These are phyloP conservation scores for Grus americana DNA, from an alignment of 2,113 vertebrate species.

Conservation along the genomic window DNA sequence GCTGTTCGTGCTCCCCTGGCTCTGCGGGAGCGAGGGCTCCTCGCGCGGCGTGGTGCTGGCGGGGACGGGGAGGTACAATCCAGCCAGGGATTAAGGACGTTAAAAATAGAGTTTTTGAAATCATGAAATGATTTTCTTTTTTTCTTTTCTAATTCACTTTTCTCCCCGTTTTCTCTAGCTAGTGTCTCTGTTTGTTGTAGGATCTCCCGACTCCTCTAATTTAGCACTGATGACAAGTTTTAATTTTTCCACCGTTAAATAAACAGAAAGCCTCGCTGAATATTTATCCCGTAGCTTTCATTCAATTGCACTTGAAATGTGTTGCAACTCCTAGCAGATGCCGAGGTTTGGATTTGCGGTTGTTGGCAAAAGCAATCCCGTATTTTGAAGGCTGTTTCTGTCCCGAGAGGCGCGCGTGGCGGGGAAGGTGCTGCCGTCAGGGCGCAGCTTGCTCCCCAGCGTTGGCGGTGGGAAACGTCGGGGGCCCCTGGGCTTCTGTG, in stretches of 20 bases:
- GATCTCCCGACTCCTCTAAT: neutral
- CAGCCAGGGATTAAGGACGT: neutral
- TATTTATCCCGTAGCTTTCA: neutral
- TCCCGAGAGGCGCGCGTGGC: fast-evolving
- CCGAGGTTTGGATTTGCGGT: neutral
- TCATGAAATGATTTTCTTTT: neutral
- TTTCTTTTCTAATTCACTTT: neutral
- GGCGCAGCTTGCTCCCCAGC: neutral
- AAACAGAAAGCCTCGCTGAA: neutral
- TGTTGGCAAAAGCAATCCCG: neutral
- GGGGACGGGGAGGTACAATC: neutral
- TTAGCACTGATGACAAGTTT: conserved; percentile 42
- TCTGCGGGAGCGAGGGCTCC: neutral
- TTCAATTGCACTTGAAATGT: neutral
- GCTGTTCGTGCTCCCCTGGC: neutral
- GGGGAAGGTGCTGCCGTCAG: fast-evolving
- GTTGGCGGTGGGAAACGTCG: neutral
- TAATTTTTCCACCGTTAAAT: neutral
- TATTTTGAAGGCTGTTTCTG: neutral
- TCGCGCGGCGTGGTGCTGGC: neutral
- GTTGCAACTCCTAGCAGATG: neutral
- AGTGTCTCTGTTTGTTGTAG: neutral
- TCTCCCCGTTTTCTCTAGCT: neutral
- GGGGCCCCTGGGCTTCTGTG: neutral
- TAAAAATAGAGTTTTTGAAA: neutral